Base-by-base conservation (phyloP, 2,888 invertebrate species). In the Octodonta nipae region DNA sequence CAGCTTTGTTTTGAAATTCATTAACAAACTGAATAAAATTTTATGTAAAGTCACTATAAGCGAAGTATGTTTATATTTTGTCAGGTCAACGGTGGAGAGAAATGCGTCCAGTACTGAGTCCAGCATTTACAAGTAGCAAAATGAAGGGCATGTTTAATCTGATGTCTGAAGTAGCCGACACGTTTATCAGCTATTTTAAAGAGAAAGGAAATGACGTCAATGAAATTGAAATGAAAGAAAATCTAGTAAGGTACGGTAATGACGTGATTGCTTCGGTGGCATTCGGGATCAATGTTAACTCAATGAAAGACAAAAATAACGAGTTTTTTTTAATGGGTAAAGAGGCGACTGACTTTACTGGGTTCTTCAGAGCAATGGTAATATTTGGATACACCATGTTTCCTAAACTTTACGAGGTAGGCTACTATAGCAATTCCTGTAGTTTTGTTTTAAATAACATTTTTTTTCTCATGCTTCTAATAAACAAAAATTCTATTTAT, bases 121-220 rank as follows among this genome's bases (percentile, higher is more conserved):
- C 71, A 1, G 65, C 68, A 0, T 73, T 72, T 49, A 72, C 72
- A 0, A 58, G 66, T 6, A 66, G 67, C 28, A 72, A 73, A 51
- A 68, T 73, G 66, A 64, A 64, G 26, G 44, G 50, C 3, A 68
- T 72, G 65, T 58, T 22, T 11, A n/a, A 10, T 3, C 22, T 22
- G 10, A 22, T 22, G n/a, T n/a, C n/a, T 10, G 4, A 22, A n/a
- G n/a, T n/a, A 3, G 22, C 11, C 22, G 11, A 22, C 10, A 22
- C n/a, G 3, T 22, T 22, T 11, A 11, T 4, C 22, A 11, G 11
- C 4, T 10, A 2, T 11, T 22, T 22, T 22, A 4, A 10, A n/a
- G 11, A 22, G 4, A 22, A 22, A 4, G 22, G 11, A n/a, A 10
- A n/a, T 4, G 22, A 22, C n/a, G 22, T 22, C 3, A 22, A 3